Base-by-base conservation (phyloP, 2,797 vertebrate species). In the Leptodactylus fallax region DNA sequence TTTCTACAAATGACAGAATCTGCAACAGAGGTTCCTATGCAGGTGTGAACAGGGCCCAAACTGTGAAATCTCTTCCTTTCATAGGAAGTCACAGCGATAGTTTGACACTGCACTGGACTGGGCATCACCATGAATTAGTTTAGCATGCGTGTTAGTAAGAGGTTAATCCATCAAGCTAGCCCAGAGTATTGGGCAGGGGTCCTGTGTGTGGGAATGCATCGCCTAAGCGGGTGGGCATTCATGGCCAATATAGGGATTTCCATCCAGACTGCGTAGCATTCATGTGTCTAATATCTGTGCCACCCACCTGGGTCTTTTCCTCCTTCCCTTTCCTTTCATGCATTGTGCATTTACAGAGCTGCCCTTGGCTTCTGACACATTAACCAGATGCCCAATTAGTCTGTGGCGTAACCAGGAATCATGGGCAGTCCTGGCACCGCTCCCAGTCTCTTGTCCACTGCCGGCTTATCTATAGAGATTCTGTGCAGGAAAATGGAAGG, bases 271-370 rank as follows among this genome's bases (percentile, higher is more conserved):
- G 69, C 23, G 23, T 21, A 45, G 56, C 27, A 77, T 83, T 80
- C 53, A 27, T 61, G 78, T 72, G 45, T 17, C 63, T 80, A 0
- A 58, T 51, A 72, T 76, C 49, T 23, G 67, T 81, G 55, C 56
- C 61, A 47, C 87, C 67, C 81, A 87, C 71, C 87, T 83, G 87
- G 61, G 81, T 53, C 60, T 36, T 51, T 84, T 79, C 0, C 0
- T 14, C 56, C 72, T 27, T 86, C 0, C 0, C 7, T 55, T 77
- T 36, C 36, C 36, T 36, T 36, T 36, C 36, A 36, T 36, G 36
- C n/a, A 93, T 94, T 91, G 92, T 81, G 47, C 0, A 90, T 25
- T 91, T 92, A 92, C 93, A 93, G 91, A 83, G 90, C 88, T 27
- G 72, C 81, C 80, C 86, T 76, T 58, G 11, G 90, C 91, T 93